These are phyloP conservation scores for Exephanes ischioxanthus DNA, from an alignment of 2,888 invertebrate genomes.

Conservation along the genomic window DNA sequence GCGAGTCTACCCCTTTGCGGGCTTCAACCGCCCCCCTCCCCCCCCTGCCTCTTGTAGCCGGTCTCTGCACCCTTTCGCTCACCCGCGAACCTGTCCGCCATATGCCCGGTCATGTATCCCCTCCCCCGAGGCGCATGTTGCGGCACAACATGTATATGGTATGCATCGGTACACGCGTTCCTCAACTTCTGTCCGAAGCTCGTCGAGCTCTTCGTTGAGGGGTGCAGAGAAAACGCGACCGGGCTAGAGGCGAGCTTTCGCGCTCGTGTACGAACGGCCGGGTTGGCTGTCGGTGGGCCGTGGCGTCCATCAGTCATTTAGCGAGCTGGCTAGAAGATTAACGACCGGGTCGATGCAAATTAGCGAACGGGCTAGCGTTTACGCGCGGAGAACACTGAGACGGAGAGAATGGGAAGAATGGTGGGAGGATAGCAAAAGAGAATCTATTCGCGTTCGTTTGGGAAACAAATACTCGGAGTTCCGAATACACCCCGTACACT, in stretches of 20 bases:
- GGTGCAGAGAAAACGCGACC: constrained; percentile 26
- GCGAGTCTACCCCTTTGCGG: constrained; percentile 53
- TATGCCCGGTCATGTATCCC: constrained; percentile 45
- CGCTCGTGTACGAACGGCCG: constrained; percentile 47
- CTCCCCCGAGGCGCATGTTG: constrained; percentile 25
- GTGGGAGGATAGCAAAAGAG: too few species aligned
- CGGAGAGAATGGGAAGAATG: not conserved
- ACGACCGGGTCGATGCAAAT: constrained; percentile 75
- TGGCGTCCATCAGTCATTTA: constrained; percentile 76
- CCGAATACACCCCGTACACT: not conserved
- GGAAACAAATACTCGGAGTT: not conserved
- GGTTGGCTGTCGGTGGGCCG: constrained; percentile 57
- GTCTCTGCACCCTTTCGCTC: constrained; percentile 17
- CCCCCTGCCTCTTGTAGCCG: constrained; percentile 1
- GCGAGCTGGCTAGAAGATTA: constrained; percentile 75
- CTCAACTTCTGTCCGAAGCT: constrained; percentile 37
- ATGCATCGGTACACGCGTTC: constrained; percentile 47
- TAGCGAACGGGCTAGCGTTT: constrained; percentile 66
- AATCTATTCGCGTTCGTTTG: constrained; percentile 5
- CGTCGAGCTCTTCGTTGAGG: constrained; percentile 33
- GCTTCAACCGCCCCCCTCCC: not conserved
- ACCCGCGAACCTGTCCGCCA: constrained; percentile 18
- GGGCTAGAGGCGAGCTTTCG: constrained; percentile 13
- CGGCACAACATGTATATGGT: constrained; percentile 26
- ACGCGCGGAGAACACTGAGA: constrained; percentile 17